Base-by-base conservation (phyloP, 2,888 invertebrate genomes). In the Lasioglossum morio region DNA sequence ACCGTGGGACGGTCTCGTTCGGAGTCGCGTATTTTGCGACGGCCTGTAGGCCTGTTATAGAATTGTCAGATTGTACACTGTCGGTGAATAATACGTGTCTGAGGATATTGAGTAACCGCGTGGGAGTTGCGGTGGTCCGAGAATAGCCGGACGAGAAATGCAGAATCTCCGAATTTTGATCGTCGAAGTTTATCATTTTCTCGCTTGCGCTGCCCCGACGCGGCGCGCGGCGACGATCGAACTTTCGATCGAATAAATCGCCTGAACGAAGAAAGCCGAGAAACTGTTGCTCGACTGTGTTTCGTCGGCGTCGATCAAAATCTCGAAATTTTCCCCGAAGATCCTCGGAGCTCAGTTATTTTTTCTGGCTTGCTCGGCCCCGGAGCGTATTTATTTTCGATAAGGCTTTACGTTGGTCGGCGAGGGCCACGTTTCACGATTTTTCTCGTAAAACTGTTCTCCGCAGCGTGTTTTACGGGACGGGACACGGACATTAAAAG, bases 61-160 rank as follows among this genome's bases (percentile, higher is more conserved):
- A 73, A 73, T 80, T 60, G 79, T 80, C 80, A 77, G 66, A 60
- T 80, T 43, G 72, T 60, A 79, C 72, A 46, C 46, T 73, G 57
- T 66, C 19, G 53, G 72, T 37, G 82, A 82, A 82, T 86, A 86
- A 83, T 81, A 66, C 60, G 79, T 74, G 86, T 79, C 86, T 66
- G 85, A 77, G 76, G 77, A 70, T 79, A 83, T 86, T 83, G 81
- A 81, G 80, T 79, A 87, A 86, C 77, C 80, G 87, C 70, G 82
- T 87, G 75, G 79, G 85, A 82, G 85, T 82, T 10, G 60, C 23
- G 63, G 57, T 69, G 27, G 72, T 43, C 85, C 80, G 80, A 85
- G 79, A 80, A 88, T 88, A 87, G 85, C 77, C 70, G 70, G 73
- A 43, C 81, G 69, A 87, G 82, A 86, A 82, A 82, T 86, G 79